Base-by-base conservation (phyloP, 2,113 vertebrate species). In the Osmerus mordax region DNA sequence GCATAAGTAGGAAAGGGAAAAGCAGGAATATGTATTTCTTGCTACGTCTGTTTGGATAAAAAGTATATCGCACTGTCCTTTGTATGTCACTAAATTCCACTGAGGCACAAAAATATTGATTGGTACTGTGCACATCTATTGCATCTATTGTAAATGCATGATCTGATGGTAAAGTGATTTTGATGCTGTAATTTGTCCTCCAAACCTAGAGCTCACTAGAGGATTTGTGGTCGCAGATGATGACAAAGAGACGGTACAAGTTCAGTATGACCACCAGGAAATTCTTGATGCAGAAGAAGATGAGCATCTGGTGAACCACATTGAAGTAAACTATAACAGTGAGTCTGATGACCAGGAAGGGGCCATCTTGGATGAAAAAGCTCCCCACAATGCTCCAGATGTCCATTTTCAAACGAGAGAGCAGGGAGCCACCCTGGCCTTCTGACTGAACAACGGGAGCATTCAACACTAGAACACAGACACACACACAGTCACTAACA, bases 201-300 rank as follows among this genome's bases (percentile, higher is more conserved):
- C 7, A 47, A 2, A 47, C 41, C 41, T 47, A 47, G 5, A 47
- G 7, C 41, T 47, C 41, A 11, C 9, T 47, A 9, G 61, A 63
- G 15, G 61, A 25, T 29, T 15, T 63, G 61, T 63, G 25, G 28
- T 63, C 28, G 13, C 4, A 36, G 28, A 28, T 15, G 74, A 92
- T 88, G 65, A 96, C 91, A 3, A 79, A 72, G 68, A 98, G 60
- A 12, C 96, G 93, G 83, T 99, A 99, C 2, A 97, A 8, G 29
- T 95, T 97, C 4, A 99, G 83, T 69, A 92, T 81, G 67, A 99
- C 91, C 69, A 98, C 94, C 9, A 99, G 88, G 63, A 94, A 89
- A 77, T 99, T 99, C 88, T 99, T 99, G 9, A 93, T 92, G 3
- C 95, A 86, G 36, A 98, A 99, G 90, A 99, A 99, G 15, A 94